phyloP scores from a whole-genome alignment of 2,888 invertebrate species.

The Xanthia togata region DNA sequence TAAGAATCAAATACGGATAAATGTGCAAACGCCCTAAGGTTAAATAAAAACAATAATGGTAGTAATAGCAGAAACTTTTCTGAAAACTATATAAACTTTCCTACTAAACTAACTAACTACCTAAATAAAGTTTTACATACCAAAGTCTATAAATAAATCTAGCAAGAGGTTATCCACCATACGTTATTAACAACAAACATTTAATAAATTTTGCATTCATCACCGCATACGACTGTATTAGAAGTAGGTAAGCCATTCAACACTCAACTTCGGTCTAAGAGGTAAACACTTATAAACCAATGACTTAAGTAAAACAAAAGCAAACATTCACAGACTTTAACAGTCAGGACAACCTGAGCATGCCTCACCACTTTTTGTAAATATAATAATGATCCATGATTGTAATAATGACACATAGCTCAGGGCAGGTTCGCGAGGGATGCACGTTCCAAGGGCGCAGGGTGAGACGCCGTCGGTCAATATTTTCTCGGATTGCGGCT shows the following conservation, averaged over 20 bases:
- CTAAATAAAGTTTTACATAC: not conserved
- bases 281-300: not conserved
- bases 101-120: no score
- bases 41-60: not conserved
- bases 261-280: not conserved
- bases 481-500: conserved; percentile 72
- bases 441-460: conserved; percentile 48
- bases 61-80: not conserved
- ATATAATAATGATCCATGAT: conserved; percentile 8
- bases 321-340: not conserved
- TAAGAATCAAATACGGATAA: not conserved
- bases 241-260: not conserved
- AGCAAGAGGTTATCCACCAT: not conserved
- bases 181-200: not conserved
- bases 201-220: not conserved
- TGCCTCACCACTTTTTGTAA: not conserved
- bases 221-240: not conserved
- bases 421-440: conserved; percentile 9
- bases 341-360: not conserved
- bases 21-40: not conserved
- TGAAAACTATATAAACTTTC: not conserved
- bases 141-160: not conserved
- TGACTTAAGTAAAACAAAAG: not conserved
- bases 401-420: conserved; percentile 21
- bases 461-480: conserved; percentile 63